Base-by-base conservation (phyloP, 2,888 invertebrate genomes). In the Itoplectis maculator region DNA sequence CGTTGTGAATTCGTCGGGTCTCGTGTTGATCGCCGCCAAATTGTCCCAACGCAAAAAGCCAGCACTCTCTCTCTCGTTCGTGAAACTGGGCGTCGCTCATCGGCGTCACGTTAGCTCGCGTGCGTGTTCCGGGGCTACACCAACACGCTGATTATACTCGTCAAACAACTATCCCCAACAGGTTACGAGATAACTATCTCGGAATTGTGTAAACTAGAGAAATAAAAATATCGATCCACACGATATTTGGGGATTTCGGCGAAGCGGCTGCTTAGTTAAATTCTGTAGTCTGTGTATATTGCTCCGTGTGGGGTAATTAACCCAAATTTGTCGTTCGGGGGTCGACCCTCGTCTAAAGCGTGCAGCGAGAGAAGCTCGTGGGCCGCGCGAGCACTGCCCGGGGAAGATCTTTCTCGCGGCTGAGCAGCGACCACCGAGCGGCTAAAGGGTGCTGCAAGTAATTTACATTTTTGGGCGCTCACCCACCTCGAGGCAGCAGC, bases 391-490 rank as follows among this genome's bases (percentile, higher is more conserved):
- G n/a, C n/a, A n/a, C n/a, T n/a, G 65, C 74, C 35, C 8, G 54
- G 72, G 69, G 75, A 66, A 59, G 79, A 75, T 79, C 76, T 73
- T 56, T 75, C 79, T 68, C 49, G 76, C 47, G 72, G 68, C 65
- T 75, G 75, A 81, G 78, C 80, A 81, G 79, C 77, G 75, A 85
- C 81, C 78, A 79, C 84, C 81, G 66, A 77, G 76, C 63, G 80
- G 77, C 56, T 81, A 76, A 83, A 79, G 81, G 76, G 70, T 75
- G 79, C 85, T 81, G 81, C 79, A 84, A 76, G 78, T 79, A 81
- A 86, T 86, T 86, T 83, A 84, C 86, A 84, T 82, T 82, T 86
- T 84, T 70, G 69, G 66, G 70, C 77, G 70, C 77, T 80, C 77
- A 83, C 76, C 82, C 78, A 65, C 69, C 63, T 68, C 51, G 78